Conservation (phyloP, 2,797 vertebrate species). For the Phataginus tricuspis region DNA sequence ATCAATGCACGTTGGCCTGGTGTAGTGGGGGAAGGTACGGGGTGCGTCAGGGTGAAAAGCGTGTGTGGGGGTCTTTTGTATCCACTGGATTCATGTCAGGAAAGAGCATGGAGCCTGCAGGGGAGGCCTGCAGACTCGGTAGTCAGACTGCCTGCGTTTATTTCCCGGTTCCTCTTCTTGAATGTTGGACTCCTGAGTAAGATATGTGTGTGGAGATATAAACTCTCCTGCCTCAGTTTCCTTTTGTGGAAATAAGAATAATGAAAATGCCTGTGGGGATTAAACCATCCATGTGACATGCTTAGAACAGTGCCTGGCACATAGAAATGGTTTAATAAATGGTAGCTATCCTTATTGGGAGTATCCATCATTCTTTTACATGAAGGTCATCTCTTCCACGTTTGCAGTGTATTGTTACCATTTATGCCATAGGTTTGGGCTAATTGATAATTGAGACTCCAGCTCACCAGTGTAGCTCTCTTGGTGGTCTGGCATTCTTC, state of each 20-base stretch:
- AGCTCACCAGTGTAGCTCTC: accelerated
- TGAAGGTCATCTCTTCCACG: neutral
- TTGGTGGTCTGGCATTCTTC: neutral
- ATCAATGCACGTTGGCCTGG: neutral
- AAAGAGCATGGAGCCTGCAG: accelerated
- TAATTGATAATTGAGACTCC: neutral
- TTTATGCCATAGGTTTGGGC: neutral
- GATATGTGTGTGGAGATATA: too few species aligned
- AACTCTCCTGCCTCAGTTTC: neutral
- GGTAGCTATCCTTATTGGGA: neutral
- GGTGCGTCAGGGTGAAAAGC: accelerated
- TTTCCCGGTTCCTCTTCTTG: neutral
- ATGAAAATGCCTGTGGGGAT: neutral
- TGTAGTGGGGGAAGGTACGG: accelerated
- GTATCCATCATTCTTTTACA: neutral
- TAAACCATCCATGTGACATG: neutral
- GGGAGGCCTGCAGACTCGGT: neutral
- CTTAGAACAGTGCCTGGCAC: neutral
- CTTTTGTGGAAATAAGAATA: neutral
- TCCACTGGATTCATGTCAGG: neutral
- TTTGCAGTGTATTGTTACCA: neutral
- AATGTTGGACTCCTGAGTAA: neutral
- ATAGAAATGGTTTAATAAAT: neutral
- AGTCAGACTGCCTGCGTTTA: accelerated
- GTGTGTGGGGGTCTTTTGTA: neutral